A percentile compares a stretch with the other conserved stretches of the same genome.
Evolutionary conservation across 2,797 vertebrate genomes (phyloP).

Genomic region (Anomalospiza imberbis): DNA sequence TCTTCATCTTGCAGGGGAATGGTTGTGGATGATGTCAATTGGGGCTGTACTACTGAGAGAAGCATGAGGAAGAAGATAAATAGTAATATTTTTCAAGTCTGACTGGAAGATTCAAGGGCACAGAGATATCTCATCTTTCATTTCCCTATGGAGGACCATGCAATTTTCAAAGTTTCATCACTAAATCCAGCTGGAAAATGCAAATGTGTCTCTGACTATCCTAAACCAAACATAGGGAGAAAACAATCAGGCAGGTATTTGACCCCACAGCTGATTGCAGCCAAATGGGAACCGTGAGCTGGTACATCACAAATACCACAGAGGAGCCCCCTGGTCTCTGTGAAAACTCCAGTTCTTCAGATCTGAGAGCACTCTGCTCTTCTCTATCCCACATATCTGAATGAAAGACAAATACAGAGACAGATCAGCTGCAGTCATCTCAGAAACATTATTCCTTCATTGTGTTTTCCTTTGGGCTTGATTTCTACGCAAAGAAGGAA

Average conservation of each 20-base stretch:
- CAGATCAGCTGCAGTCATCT: neutral
- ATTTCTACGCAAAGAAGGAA: neutral
- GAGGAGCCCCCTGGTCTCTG: neutral
- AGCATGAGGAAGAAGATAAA: neutral
- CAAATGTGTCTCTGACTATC: neutral
- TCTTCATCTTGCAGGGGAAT: neutral
- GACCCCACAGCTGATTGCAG: neutral
- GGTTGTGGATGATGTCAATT: neutral
- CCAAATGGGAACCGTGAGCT: neutral
- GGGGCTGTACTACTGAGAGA: neutral
- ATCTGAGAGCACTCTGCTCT: neutral
- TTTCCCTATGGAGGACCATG: neutral
- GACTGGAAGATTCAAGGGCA: neutral
- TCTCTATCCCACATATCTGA: neutral
- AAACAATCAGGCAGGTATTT: neutral
- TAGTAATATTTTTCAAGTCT: neutral
- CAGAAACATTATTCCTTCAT: neutral
- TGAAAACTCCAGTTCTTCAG: neutral
- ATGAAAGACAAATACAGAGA: neutral
- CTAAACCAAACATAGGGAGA: neutral
- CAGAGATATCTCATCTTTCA: neutral
- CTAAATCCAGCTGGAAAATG: neutral
- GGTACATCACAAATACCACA: neutral
- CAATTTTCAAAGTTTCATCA: neutral
- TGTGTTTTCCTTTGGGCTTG: neutral